These are phyloP conservation scores for Neoaliturus tenellus DNA, from an alignment of 2,888 invertebrate species.

Conservation along the genomic window DNA sequence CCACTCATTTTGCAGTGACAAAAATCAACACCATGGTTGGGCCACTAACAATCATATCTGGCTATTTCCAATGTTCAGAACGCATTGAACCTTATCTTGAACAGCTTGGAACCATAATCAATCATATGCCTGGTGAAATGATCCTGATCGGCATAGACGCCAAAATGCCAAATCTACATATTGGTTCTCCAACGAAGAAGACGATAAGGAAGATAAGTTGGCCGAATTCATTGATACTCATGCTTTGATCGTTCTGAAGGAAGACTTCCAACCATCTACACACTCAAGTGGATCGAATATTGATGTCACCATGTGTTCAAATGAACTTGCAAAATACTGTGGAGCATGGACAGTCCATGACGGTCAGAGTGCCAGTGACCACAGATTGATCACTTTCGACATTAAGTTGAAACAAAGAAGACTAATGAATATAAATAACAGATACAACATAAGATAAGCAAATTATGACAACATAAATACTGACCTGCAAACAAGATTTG, in stretches of 20 bases:
- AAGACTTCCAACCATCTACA: background rate
- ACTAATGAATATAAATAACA: background rate
- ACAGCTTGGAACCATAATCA: background rate
- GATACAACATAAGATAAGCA: background rate
- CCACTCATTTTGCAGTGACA: background rate
- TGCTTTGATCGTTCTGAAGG: background rate
- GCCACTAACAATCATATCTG: background rate
- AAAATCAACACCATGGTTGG: background rate
- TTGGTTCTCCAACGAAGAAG: background rate
- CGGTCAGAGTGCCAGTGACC: background rate
- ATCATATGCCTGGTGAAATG: background rate
- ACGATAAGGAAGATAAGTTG: background rate
- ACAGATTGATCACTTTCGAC: conserved; percentile 7
- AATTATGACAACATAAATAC: background rate
- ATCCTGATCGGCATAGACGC: background rate
- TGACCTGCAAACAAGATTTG: background rate
- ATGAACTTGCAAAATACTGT: background rate
- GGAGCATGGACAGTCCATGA: conserved; percentile 24
- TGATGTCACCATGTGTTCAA: conserved; percentile 27
- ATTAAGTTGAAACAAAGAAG: background rate
- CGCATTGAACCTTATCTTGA: background rate
- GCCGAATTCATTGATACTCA: background rate
- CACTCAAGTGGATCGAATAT: conserved; percentile 21
- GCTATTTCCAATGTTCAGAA: conserved; percentile 23
- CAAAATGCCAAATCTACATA: background rate